Evolutionary conservation across 2,113 vertebrate species (phyloP).

Genomic region (Sakesphorus luctuosus): DNA sequence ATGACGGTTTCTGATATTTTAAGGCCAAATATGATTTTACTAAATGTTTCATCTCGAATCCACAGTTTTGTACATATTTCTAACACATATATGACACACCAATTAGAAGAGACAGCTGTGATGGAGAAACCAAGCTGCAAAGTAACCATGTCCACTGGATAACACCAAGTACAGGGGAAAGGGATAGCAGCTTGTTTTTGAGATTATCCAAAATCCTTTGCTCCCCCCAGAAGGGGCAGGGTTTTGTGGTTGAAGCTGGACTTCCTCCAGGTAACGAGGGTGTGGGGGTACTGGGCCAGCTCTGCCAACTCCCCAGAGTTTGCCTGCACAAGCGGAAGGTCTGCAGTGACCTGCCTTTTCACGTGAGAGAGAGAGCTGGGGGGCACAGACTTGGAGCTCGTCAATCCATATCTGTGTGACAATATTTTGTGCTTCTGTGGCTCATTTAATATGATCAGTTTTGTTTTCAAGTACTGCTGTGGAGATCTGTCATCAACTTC

Average conservation of each 20-base stretch:
- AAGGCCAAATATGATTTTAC: background rate
- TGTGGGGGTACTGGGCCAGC: accelerated
- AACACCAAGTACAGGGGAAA: background rate
- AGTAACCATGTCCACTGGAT: accelerated
- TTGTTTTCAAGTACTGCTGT: background rate
- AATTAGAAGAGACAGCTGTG: background rate
- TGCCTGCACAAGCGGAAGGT: background rate
- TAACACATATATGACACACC: accelerated
- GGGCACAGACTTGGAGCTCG: background rate
- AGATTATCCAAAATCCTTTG: background rate
- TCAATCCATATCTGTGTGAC: background rate
- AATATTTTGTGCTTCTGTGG: background rate
- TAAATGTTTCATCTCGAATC: background rate
- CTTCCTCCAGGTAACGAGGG: background rate
- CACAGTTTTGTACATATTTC: background rate
- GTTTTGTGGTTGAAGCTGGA: background rate
- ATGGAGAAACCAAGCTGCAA: background rate
- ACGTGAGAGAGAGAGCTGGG: accelerated
- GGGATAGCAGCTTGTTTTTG: background rate
- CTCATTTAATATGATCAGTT: background rate
- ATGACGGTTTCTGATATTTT: background rate
- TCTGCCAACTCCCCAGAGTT: background rate
- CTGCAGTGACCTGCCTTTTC: background rate
- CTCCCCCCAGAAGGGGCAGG: background rate
- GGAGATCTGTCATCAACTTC: background rate